Percentiles rank a stretch among this genome's conserved stretches.
phyloP scores from a whole-genome alignment of 2,113 vertebrate species.

The Potamarius usumacintae region DNA sequence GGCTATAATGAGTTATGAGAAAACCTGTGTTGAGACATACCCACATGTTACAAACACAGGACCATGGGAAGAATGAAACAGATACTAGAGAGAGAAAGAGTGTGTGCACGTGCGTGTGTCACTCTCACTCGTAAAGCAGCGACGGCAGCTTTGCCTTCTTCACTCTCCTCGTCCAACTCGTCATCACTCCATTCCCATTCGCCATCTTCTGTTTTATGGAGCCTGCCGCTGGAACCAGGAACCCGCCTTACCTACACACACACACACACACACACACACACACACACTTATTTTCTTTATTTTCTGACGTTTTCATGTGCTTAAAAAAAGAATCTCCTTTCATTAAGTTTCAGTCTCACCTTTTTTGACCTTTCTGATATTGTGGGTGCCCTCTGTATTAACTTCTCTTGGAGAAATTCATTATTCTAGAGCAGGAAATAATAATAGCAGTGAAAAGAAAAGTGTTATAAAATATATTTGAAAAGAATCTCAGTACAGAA shows the following conservation, averaged over 20 bases:
- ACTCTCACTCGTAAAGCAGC: conserved; percentile 68
- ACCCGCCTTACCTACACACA: conserved; percentile 85
- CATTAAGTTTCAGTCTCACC: conserved; percentile 68
- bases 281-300: background rate
- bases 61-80: background rate
- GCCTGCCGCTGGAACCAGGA: conserved; percentile 92
- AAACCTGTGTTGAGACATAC: conserved; percentile 56
- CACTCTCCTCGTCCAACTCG: conserved; percentile 92
- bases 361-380: conserved; percentile 92
- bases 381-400: conserved; percentile 90
- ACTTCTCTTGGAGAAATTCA: conserved; percentile 91
- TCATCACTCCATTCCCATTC: conserved; percentile 99
- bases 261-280: background rate
- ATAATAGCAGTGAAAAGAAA: background rate
- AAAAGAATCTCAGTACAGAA: background rate
- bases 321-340: background rate
- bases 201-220: conserved; percentile 95
- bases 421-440: conserved; percentile 76
- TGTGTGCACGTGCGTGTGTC: background rate
- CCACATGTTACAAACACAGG: conserved; percentile 57
- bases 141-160: conserved; percentile 88
- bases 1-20: background rate
- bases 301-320: background rate
- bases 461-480: background rate
- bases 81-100: background rate